phyloP scores from a whole-genome alignment of 1,140 invertebrate genomes.

The Pachypeltis micranthus region DNA sequence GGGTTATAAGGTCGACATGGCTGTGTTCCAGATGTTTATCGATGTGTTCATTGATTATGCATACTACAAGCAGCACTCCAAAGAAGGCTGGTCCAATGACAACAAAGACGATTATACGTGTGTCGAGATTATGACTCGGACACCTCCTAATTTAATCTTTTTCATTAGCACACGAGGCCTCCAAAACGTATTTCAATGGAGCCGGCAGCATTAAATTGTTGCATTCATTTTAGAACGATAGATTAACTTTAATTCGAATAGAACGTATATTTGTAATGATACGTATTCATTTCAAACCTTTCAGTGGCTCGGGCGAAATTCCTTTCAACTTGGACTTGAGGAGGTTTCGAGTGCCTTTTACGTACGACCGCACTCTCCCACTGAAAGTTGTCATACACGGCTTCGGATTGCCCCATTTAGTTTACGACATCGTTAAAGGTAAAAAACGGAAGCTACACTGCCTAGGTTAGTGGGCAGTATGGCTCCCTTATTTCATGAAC shows the following conservation, averaged over 20 bases:
- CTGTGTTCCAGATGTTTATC: too few species aligned
- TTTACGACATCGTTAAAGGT: slow-evolving; percentile 6
- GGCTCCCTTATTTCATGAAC: too few species aligned
- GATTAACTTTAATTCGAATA: not conserved
- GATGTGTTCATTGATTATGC: too few species aligned
- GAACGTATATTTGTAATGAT: not conserved
- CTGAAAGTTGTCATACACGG: slow-evolving; percentile 23
- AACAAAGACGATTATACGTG: too few species aligned
- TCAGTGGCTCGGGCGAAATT: not conserved
- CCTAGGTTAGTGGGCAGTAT: too few species aligned
- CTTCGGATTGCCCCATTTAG: not conserved
- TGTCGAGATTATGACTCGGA: not conserved
- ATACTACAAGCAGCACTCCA: too few species aligned
- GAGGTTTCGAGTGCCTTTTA: not conserved
- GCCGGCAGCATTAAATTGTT: not conserved
- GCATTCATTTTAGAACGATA: not conserved
- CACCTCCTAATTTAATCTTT: not conserved
- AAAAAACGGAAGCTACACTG: too few species aligned
- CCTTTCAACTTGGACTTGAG: not conserved
- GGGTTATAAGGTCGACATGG: too few species aligned
- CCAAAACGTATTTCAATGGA: not conserved
- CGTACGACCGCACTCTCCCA: slow-evolving; percentile 13
- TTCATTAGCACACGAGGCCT: too few species aligned
- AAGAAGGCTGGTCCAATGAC: too few species aligned
- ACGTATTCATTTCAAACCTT: not conserved